Evolutionary conservation across 2,113 vertebrate genomes (phyloP).

Genomic region (Nymphicus hollandicus): DNA sequence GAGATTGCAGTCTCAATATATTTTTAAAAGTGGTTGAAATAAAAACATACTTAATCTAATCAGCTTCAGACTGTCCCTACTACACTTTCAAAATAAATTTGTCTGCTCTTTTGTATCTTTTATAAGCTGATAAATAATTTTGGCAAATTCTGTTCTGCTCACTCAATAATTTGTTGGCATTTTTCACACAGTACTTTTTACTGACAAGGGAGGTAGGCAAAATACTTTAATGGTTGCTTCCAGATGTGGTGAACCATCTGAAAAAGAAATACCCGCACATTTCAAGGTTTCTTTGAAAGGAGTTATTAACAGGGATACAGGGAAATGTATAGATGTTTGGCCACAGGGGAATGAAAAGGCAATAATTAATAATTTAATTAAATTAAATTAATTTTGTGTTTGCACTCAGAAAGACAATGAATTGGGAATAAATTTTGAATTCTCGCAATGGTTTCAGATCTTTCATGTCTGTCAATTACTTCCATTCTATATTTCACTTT

Average conservation of each 20-base stretch:
- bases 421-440: background rate
- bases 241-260: background rate
- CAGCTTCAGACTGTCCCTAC: background rate
- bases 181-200: background rate
- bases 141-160: background rate
- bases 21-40: background rate
- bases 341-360: background rate
- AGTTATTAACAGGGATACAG: background rate
- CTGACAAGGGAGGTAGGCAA: background rate
- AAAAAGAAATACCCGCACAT: background rate
- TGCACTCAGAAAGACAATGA: background rate
- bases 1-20: background rate
- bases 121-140: background rate
- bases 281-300: background rate
- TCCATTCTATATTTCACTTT: background rate
- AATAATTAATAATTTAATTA: too few relatives aligned
- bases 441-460: background rate
- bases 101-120: background rate
- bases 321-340: background rate
- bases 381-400: background rate
- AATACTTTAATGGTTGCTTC: background rate
- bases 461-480: background rate
- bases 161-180: background rate
- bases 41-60: background rate
- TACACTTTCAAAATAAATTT: background rate